phyloP scores from a whole-genome alignment of 2,888 invertebrate genomes.

The Bellardia pandia region DNA sequence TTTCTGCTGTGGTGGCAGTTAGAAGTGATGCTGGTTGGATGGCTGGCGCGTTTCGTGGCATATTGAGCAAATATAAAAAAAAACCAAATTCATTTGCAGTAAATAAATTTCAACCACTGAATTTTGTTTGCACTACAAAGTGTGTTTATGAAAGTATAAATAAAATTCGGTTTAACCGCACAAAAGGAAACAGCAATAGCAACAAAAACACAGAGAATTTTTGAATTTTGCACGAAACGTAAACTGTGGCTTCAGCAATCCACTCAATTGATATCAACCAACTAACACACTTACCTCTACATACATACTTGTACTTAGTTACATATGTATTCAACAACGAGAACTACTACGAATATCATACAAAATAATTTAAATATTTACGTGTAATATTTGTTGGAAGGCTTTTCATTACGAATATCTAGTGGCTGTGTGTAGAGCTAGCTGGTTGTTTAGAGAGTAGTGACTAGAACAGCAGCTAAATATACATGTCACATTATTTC shows the following conservation, averaged over 20 bases:
- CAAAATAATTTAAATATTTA: conserved; percentile 55
- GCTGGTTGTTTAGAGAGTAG: background rate
- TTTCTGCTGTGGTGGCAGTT: background rate
- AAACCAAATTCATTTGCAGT: conserved; percentile 43
- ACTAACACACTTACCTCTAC: background rate
- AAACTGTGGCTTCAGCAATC: conserved; percentile 34
- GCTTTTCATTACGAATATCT: conserved; percentile 34
- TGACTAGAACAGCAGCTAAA: background rate
- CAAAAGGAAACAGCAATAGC: conserved; percentile 17
- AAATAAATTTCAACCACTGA: conserved; percentile 62
- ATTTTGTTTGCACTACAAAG: conserved; percentile 48
- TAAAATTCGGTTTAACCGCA: conserved; percentile 59
- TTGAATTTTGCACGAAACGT: background rate
- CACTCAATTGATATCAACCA: conserved; percentile 40
- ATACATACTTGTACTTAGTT: background rate
- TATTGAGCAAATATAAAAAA: conserved; percentile 9
- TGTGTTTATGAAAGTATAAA: conserved; percentile 49
- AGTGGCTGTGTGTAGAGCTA: conserved; percentile 23
- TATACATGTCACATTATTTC: conserved; percentile 50
- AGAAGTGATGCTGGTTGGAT: background rate
- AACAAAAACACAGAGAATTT: conserved; percentile 22
- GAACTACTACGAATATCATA: conserved; percentile 8
- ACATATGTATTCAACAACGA: background rate
- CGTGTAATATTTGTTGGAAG: conserved; percentile 18
- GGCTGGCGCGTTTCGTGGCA: conserved; percentile 13